These are phyloP conservation scores for Phrynocephalus versicolor DNA, from an alignment of 2,113 vertebrate species.

Conservation along the genomic window DNA sequence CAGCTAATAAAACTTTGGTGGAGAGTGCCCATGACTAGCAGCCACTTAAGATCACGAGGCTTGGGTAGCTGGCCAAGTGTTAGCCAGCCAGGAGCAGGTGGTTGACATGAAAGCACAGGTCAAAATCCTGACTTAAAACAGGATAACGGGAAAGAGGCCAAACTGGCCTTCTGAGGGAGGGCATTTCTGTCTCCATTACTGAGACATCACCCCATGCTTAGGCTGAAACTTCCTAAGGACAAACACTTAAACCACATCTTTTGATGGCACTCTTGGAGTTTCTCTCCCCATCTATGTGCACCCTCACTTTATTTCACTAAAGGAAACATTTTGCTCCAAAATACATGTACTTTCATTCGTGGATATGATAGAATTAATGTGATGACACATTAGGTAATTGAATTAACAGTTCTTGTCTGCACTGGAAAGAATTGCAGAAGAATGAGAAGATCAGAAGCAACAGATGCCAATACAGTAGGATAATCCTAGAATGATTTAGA, in stretches of 20 bases:
- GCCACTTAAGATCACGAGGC: too few species aligned
- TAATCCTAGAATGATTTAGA: conserved; percentile 32
- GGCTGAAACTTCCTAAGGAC: neutral
- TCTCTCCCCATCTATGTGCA: neutral
- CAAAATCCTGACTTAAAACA: too few species aligned
- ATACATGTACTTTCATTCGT: neutral
- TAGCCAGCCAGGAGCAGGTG: too few species aligned
- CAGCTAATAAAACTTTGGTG: too few species aligned
- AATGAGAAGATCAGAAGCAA: neutral
- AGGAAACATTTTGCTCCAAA: neutral
- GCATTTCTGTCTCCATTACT: neutral
- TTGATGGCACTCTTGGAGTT: neutral
- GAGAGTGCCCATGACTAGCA: too few species aligned
- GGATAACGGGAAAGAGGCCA: too few species aligned
- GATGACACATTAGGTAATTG: neutral
- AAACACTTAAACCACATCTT: neutral
- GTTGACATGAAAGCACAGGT: too few species aligned
- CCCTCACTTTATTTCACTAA: neutral
- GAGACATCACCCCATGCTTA: too few species aligned
- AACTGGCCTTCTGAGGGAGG: too few species aligned
- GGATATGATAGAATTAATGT: neutral
- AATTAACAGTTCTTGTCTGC: neutral
- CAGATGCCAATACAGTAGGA: neutral
- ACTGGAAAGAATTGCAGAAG: neutral
- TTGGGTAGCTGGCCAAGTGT: too few species aligned